phyloP scores from a whole-genome alignment of 2,888 invertebrate genomes.

The Cancer borealis region DNA sequence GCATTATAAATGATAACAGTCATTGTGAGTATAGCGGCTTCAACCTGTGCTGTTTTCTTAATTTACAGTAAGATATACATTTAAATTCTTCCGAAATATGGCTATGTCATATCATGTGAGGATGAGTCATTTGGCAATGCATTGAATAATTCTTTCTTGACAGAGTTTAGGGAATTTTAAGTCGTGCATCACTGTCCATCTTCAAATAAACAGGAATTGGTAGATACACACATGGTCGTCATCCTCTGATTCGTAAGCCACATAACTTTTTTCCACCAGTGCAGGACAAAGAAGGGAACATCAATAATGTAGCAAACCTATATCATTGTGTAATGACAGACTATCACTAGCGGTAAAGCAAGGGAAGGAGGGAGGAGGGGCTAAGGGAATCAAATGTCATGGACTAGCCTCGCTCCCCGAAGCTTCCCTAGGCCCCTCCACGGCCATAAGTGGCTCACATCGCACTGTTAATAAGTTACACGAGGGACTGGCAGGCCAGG shows the following conservation, averaged over 20 bases:
- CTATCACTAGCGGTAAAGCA: neutral
- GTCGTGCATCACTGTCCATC: neutral
- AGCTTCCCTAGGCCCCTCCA: neutral
- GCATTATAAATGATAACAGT: no score
- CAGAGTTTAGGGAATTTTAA: neutral
- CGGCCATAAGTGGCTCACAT: neutral
- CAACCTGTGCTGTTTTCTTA: no score
- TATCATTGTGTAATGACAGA: neutral
- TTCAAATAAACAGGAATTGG: neutral
- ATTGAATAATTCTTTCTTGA: neutral
- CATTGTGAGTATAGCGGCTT: no score
- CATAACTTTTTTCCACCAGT: neutral
- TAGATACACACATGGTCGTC: neutral
- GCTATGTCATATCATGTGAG: neutral
- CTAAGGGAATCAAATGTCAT: neutral
- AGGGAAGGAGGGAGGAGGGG: neutral
- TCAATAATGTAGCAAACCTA: neutral
- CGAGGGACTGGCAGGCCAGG: neutral
- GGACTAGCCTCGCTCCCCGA: slow-evolving; percentile 31
- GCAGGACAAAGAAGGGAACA: neutral
- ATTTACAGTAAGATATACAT: neutral
- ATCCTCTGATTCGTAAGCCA: neutral
- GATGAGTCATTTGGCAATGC: neutral
- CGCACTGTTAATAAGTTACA: neutral
- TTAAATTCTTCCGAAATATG: neutral